A percentile compares a stretch with the other conserved stretches of the same genome.
Evolutionary conservation across 2,888 invertebrate species (phyloP).

Genomic region (Amaurobius ferox): DNA sequence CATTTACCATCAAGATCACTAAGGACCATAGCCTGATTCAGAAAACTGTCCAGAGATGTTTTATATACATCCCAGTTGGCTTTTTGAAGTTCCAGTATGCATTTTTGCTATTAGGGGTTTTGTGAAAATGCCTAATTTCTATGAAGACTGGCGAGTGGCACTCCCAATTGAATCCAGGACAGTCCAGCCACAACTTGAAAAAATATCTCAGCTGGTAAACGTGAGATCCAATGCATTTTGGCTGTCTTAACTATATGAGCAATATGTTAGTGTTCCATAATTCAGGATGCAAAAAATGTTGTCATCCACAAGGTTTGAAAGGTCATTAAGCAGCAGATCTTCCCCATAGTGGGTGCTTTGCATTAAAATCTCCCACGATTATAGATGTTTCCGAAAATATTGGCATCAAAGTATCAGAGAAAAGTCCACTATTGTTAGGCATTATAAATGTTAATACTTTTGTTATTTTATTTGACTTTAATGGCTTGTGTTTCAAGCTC

Average conservation of each 20-base stretch:
- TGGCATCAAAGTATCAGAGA: not conserved
- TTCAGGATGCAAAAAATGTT: not conserved
- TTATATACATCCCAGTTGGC: not conserved
- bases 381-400: not conserved
- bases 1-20: not conserved
- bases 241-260: not conserved
- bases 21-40: not conserved
- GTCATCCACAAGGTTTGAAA: not conserved
- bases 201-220: not conserved
- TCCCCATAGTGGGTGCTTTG: not conserved
- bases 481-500: not conserved
- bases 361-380: not conserved
- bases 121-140: not conserved
- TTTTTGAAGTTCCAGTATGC: not conserved
- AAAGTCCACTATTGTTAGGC: conserved; percentile 5
- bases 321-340: not conserved
- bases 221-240: not conserved
- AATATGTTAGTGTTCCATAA: not conserved
- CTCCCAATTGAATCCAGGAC: not conserved
- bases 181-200: not conserved
- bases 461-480: conserved; percentile 1
- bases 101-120: not conserved
- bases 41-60: not conserved
- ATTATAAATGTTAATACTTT: not conserved
- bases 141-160: not conserved